Evolutionary conservation across 2,113 vertebrate genomes (phyloP), one percentile per base, ranked within the genome.

Genomic region (Taxidea taxus): DNA sequence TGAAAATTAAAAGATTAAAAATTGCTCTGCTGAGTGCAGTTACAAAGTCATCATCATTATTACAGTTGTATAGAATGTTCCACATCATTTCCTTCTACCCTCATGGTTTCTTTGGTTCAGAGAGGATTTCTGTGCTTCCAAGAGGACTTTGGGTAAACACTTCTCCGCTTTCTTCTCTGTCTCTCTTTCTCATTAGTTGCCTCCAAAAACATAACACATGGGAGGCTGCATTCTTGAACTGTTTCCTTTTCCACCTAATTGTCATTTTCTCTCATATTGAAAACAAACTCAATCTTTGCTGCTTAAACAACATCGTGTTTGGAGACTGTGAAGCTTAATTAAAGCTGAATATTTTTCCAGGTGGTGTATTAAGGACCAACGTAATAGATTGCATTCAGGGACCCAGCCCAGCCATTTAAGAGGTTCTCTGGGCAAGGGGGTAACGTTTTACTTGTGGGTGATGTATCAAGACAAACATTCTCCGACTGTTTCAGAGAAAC

Each of bases 311-410:
- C 5, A 0, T 13, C 74, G 42, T 96, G 34, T 90, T 95, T 97
- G 88, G 39, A 97, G 94, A 93, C 37, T 86, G 7, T 4, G 0
- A 51, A 70, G 87, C 12, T 96, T 93, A 95, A 96, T 97, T 93
- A 88, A 96, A 97, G 64, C 81, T 0, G 74, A 58, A 20, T 92
- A 6, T 93, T 97, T 98, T 98, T 97, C 70, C 64, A 88, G 83
- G 88, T 98, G 47, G 66, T 60, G 20, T 84, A 82, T 86, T 91
- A 86, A 96, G 72, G 74, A 84, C 44, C 66, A 60, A 2, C 56
- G 31, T 42, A 95, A 91, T 44, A 23, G 25, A 7, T 1, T 34
- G 7, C 0, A 16, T 20, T 93, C 15, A 49, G 87, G 12, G 90
- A 70, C 18, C 82, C 87, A 70, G 6, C 42, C 75, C 2, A 91